phyloP scores from a whole-genome alignment of 2,888 invertebrate genomes.

The Luperina nickerlii region DNA sequence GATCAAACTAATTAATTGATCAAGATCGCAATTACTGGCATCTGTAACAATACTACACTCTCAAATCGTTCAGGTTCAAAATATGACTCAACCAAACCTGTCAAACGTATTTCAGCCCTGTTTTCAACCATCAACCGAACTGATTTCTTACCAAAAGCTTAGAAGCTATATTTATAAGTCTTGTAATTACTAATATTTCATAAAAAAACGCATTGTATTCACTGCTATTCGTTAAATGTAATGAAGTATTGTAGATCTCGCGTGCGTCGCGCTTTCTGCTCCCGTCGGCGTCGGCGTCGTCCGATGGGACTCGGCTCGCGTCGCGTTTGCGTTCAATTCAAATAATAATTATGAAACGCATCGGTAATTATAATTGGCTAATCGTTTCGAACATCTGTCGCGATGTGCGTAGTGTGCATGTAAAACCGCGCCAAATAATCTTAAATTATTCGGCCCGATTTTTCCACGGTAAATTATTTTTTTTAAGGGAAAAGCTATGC shows the following conservation, averaged over 20 bases:
- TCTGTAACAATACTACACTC: background rate
- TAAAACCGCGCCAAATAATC: background rate
- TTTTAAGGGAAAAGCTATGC: background rate
- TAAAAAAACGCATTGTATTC: constrained; percentile 39
- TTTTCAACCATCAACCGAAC: background rate
- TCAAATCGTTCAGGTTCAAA: too few relatives aligned
- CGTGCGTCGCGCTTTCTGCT: constrained; percentile 68
- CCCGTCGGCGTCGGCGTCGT: constrained; percentile 27
- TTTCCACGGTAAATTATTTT: background rate
- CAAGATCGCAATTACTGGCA: background rate
- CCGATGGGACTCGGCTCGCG: constrained; percentile 23
- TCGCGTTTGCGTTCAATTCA: constrained; percentile 67
- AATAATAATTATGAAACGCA: constrained; percentile 72
- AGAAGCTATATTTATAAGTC: background rate
- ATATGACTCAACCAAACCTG: background rate
- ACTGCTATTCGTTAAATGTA: constrained; percentile 58
- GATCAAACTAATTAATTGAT: background rate
- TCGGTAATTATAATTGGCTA: constrained; percentile 59
- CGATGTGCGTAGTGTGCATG: constrained; percentile 20
- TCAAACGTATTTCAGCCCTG: background rate
- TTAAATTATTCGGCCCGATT: background rate
- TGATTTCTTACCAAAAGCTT: background rate
- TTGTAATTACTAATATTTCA: constrained; percentile 29
- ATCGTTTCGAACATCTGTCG: constrained; percentile 41
- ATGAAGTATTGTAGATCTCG: constrained; percentile 55